A percentile compares a stretch with the other conserved stretches of the same genome.
phyloP scores from a whole-genome alignment of 2,888 invertebrate genomes.

The Keiferia lycopersicella region DNA sequence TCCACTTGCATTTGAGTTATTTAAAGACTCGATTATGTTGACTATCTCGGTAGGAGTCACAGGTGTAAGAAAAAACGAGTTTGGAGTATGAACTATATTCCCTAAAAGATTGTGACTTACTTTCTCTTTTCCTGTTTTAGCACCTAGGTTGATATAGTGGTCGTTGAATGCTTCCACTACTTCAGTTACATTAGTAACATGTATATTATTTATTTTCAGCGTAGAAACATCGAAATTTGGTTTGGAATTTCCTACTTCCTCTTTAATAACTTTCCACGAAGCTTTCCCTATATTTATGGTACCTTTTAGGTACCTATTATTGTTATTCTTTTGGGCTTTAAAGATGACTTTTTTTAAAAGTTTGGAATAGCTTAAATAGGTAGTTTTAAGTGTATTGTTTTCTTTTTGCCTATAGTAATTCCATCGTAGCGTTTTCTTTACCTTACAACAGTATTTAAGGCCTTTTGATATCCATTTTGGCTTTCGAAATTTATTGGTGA shows the following conservation, averaged over 20 bases:
- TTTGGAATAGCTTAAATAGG: not conserved
- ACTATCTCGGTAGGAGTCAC: too few species aligned
- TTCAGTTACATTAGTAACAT: not conserved
- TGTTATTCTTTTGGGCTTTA: not conserved
- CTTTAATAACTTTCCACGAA: constrained; percentile 3
- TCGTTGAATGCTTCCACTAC: not conserved
- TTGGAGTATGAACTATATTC: too few species aligned
- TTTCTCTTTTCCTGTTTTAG: too few species aligned
- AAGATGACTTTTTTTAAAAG: not conserved
- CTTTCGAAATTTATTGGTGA: not conserved
- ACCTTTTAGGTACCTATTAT: not conserved
- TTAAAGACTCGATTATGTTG: too few species aligned
- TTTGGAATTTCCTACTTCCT: not conserved
- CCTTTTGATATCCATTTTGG: constrained; percentile 8
- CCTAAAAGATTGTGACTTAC: too few species aligned
- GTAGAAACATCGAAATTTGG: not conserved
- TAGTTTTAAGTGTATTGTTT: not conserved
- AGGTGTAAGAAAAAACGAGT: too few species aligned
- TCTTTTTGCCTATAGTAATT: not conserved
- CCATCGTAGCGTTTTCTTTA: not conserved
- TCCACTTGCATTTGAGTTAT: too few species aligned
- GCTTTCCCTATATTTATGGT: not conserved
- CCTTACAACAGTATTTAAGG: not conserved
- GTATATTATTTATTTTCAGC: not conserved
- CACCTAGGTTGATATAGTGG: too few species aligned